A percentile compares a stretch with the other conserved stretches of the same genome.
Conservation (phyloP, 2,888 invertebrate species). For the Kuschelorhynchus macadamiae region DNA sequence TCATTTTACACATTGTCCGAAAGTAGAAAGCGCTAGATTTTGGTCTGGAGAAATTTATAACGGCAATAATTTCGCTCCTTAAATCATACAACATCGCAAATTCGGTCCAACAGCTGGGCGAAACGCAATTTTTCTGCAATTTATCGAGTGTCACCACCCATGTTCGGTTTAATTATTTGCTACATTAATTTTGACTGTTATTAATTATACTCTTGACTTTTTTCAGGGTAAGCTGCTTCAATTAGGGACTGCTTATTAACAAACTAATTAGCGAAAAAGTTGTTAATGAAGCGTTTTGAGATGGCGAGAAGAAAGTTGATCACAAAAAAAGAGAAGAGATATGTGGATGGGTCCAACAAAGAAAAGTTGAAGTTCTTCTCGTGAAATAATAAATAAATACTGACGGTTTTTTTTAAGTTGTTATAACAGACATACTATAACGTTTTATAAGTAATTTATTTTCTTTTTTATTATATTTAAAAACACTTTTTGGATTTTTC, state of each 20-base stretch:
- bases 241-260: slow-evolving; percentile 34
- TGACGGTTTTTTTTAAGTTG: too few relatives aligned
- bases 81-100: slow-evolving; percentile 54
- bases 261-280: slow-evolving; percentile 31
- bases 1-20: slow-evolving; percentile 37
- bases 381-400: too few relatives aligned
- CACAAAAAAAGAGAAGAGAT: not conserved
- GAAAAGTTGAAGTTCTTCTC: not conserved
- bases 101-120: slow-evolving; percentile 54
- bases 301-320: too few relatives aligned
- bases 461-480: too few relatives aligned
- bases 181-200: slow-evolving; percentile 46
- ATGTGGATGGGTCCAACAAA: not conserved
- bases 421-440: too few relatives aligned
- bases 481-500: too few relatives aligned
- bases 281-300: not conserved
- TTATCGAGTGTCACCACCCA: slow-evolving; percentile 55
- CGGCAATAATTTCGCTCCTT: slow-evolving; percentile 53
- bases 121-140: slow-evolving; percentile 56
- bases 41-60: slow-evolving; percentile 51
- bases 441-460: too few relatives aligned
- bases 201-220: slow-evolving; percentile 39
- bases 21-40: slow-evolving; percentile 43
- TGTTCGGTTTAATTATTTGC: slow-evolving; percentile 49
- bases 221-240: slow-evolving; percentile 19